Conservation (phyloP, 2,113 vertebrate genomes). For the Picathartes gymnocephalus region DNA sequence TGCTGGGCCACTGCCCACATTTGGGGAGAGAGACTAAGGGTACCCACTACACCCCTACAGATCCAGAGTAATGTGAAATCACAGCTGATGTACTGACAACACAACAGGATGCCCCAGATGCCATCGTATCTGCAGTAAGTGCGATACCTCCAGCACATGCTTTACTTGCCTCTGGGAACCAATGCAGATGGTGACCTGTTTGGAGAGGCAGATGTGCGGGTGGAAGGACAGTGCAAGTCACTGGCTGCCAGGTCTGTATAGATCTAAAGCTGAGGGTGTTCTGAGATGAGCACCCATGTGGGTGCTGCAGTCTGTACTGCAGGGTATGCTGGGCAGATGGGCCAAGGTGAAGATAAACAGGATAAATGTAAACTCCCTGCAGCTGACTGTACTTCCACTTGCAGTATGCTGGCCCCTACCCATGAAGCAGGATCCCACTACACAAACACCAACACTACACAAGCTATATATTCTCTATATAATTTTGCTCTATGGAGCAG, state of each 20-base stretch:
- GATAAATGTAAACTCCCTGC: neutral
- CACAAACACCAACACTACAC: neutral
- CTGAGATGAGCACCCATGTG: neutral
- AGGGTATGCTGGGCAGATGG: neutral
- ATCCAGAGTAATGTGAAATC: neutral
- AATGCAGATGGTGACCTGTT: neutral
- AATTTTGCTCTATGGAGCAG: neutral
- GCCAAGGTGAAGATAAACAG: neutral
- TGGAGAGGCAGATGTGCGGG: neutral
- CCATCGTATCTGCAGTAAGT: rapidly evolving
- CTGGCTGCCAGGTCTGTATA: neutral
- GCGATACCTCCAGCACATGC: neutral
- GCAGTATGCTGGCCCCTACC: neutral
- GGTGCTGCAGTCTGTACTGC: neutral
- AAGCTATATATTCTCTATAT: neutral
- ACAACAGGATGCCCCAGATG: neutral
- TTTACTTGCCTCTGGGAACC: neutral
- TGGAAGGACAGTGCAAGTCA: neutral
- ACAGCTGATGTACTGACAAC: neutral
- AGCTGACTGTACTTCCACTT: neutral
- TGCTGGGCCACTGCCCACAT: neutral
- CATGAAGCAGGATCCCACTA: neutral
- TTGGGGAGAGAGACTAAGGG: neutral
- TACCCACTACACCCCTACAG: neutral
- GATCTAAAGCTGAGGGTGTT: neutral